Conservation (phyloP, 2,797 vertebrate species). For the Acridotheres tristis region DNA sequence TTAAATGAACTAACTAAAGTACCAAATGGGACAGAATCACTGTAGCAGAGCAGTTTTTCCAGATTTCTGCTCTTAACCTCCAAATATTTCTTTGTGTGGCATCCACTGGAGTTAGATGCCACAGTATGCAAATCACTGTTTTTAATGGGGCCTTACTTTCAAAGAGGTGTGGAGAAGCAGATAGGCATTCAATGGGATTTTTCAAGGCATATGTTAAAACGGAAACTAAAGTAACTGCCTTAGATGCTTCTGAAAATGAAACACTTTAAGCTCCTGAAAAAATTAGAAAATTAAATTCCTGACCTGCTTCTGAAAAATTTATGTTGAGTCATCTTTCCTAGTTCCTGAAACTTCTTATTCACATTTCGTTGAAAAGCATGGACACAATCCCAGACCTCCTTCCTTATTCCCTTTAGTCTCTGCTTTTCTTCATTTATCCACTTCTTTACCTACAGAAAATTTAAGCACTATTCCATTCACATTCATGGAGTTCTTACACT, state of each 20-base stretch:
- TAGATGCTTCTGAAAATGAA: neutral
- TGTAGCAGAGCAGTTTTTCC: neutral
- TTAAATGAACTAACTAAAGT: neutral
- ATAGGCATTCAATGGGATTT: neutral
- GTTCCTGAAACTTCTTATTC: neutral
- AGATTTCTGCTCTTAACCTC: neutral
- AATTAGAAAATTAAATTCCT: neutral
- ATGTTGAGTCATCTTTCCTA: neutral
- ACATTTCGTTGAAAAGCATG: neutral
- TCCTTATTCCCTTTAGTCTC: neutral
- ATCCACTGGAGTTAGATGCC: neutral
- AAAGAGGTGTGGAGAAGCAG: neutral
- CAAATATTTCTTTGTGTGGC: neutral
- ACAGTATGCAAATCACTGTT: neutral
- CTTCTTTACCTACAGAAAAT: neutral
- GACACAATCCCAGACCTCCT: neutral
- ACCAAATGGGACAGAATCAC: neutral
- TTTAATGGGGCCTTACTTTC: neutral
- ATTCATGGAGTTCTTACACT: neutral
- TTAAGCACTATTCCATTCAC: neutral
- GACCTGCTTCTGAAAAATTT: neutral
- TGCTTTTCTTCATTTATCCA: neutral
- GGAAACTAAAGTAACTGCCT: neutral
- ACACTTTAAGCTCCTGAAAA: neutral
- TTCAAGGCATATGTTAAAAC: neutral